Evolutionary conservation across 92 coral and sea anemone species (phyloP).

Genomic region (Palythoa caribaeorum): DNA sequence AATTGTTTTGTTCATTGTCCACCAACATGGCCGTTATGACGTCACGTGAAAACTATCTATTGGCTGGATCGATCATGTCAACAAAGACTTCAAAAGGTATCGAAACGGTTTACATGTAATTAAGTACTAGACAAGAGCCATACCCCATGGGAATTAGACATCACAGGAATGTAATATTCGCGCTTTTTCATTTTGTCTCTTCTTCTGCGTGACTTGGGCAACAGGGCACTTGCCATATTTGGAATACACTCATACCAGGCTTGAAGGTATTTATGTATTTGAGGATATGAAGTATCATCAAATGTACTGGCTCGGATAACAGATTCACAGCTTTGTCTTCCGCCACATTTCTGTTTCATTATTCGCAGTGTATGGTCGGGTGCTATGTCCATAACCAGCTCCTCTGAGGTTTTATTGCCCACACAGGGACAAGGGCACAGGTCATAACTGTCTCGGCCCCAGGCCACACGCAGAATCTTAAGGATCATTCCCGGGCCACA

Average conservation of each 20-base stretch:
- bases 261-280: slow-evolving; percentile 76
- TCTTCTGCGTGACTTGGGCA: slow-evolving; percentile 53
- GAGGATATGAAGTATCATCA: slow-evolving; percentile 65
- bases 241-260: slow-evolving; percentile 97
- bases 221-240: slow-evolving; percentile 56
- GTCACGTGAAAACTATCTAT: too few species aligned
- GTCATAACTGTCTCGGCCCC: slow-evolving; percentile 88
- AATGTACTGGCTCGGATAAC: slow-evolving; percentile 66
- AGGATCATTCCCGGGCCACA: slow-evolving; percentile 75
- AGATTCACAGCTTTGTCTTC: slow-evolving; percentile 71
- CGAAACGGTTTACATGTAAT: too few species aligned
- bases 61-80: too few species aligned
- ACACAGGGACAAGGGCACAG: slow-evolving; percentile 77
- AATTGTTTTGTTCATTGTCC: too few species aligned
- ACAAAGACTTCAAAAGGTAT: too few species aligned
- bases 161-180: slow-evolving; percentile 58
- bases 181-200: slow-evolving; percentile 57
- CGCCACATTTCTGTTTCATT: slow-evolving; percentile 72
- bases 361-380: slow-evolving; percentile 72
- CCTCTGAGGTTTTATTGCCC: slow-evolving; percentile 62
- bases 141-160: background rate
- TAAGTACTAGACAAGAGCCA: background rate
- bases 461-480: slow-evolving; percentile 87
- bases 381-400: slow-evolving; percentile 69
- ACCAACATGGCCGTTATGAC: too few species aligned